Evolutionary conservation across 2,113 vertebrate species (phyloP), one percentile per base, ranked within the genome.

Genomic region (Phyllopteryx taeniolatus): DNA sequence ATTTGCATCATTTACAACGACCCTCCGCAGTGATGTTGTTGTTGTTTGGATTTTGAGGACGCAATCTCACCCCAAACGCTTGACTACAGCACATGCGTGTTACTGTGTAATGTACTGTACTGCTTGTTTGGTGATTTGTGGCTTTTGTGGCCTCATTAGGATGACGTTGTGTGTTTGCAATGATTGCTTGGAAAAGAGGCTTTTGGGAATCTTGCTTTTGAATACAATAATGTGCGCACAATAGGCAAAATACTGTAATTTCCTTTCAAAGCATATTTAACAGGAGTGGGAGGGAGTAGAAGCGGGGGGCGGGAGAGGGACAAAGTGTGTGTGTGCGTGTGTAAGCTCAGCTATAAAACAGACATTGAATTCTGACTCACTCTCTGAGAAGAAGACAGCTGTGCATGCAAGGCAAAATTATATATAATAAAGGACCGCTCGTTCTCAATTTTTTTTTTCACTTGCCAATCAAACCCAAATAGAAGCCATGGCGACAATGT

Each of bases 401-500:
- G 83, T 81, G 71, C 60, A 67, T 74, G 68, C 65, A 70, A 78
- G 63, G 79, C 66, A 33, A 66, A 39, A 22, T 56, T 10, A n/a
- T 2, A 22, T n/a, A 56, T 22, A 67, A 72, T 49, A 73, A 66
- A 67, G 74, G 64, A 81, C 74, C 0, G 64, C 20, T 11, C 12
- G 65, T 31, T 51, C 67, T 65, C 46, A 44, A 51, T 19, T 67
- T 59, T 15, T 63, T 35, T 67, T 79, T n/a, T 54, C n/a, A 17
- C 62, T 59, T 53, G 61, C 74, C 73, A 78, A 61, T 19, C 0
- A 5, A 61, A 60, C 51, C 44, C 44, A 72, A 83, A 77, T 22
- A 85, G 31, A 73, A 77, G 70, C 71, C 76, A 93, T 92, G 92
- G 67, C 89, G 60, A 89, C 88, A 11, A 81, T 92, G 86, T 91